Percentiles rank a stretch among this genome's conserved stretches.
These are phyloP conservation scores for Agriopis leucophaearia DNA, from an alignment of 2,888 invertebrate genomes.

Conservation along the genomic window DNA sequence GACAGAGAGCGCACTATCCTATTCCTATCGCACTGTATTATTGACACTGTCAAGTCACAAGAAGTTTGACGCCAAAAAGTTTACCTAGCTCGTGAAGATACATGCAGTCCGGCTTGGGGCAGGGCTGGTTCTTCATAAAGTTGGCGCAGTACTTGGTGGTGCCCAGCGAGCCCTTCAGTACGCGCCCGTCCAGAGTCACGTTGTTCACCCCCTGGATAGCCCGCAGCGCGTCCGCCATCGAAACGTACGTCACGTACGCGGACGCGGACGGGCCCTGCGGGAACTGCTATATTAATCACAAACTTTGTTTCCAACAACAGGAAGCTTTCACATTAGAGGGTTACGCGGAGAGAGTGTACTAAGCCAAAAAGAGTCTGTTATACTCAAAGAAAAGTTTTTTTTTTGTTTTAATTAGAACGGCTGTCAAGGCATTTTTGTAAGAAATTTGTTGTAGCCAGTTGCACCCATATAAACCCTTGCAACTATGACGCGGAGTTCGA, in stretches of 20 bases:
- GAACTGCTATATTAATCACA: constrained; percentile 20
- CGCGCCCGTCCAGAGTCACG: constrained; percentile 97
- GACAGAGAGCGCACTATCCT: too few species aligned
- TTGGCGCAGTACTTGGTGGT: constrained; percentile 99
- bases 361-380: too few species aligned
- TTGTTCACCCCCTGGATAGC: constrained; percentile 99
- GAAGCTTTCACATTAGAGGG: background rate
- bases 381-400: too few species aligned
- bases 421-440: too few species aligned
- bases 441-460: too few species aligned
- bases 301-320: background rate
- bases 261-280: constrained; percentile 93
- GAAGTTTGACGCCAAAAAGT: too few species aligned
- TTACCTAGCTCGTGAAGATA: constrained; percentile 98
- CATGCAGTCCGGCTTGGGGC: constrained; percentile 99
- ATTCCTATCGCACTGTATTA: too few species aligned
- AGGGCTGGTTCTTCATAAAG: constrained; percentile 99
- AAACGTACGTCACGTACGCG: constrained; percentile 98
- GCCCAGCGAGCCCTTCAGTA: constrained; percentile 98
- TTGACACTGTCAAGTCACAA: too few species aligned
- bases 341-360: too few species aligned
- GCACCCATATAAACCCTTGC: too few species aligned
- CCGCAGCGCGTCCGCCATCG: constrained; percentile 96
- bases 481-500: too few species aligned
- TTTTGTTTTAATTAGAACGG: too few species aligned